Conservation (phyloP, 1,140 invertebrate genomes). For the Bombus waltoni region DNA sequence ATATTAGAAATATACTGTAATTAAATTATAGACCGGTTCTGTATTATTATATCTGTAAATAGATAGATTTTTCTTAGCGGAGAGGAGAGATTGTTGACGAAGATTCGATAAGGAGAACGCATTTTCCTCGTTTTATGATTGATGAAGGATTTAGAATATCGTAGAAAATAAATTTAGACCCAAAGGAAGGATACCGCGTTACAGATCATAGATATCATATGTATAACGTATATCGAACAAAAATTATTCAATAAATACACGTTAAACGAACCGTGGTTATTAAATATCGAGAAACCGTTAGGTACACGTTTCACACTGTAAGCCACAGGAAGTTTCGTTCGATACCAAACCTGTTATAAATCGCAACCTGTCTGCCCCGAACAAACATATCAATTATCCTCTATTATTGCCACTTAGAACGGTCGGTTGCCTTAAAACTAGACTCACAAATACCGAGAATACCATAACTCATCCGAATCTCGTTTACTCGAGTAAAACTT, state of each 20-base stretch:
- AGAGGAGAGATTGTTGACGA: too few relatives aligned
- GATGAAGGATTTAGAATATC: neutral
- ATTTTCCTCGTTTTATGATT: neutral
- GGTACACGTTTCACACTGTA: neutral
- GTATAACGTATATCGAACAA: neutral
- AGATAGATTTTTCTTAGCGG: too few relatives aligned
- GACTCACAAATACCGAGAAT: neutral
- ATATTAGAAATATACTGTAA: too few relatives aligned
- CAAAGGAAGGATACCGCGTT: too few relatives aligned
- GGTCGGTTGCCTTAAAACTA: neutral
- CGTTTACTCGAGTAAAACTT: neutral
- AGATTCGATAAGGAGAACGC: too few relatives aligned
- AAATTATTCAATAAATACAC: neutral
- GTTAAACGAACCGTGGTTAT: neutral
- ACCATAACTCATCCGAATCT: neutral
- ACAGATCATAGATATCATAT: too few relatives aligned
- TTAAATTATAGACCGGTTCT: too few relatives aligned
- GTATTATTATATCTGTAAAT: too few relatives aligned
- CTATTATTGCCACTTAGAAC: neutral
- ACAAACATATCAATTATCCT: neutral
- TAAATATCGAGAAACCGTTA: neutral
- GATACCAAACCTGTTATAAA: neutral
- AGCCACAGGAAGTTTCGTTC: neutral
- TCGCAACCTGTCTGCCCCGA: neutral
- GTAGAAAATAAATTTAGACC: neutral